Conservation (phyloP, 2,797 vertebrate species). For the Pangasius krempfi region DNA sequence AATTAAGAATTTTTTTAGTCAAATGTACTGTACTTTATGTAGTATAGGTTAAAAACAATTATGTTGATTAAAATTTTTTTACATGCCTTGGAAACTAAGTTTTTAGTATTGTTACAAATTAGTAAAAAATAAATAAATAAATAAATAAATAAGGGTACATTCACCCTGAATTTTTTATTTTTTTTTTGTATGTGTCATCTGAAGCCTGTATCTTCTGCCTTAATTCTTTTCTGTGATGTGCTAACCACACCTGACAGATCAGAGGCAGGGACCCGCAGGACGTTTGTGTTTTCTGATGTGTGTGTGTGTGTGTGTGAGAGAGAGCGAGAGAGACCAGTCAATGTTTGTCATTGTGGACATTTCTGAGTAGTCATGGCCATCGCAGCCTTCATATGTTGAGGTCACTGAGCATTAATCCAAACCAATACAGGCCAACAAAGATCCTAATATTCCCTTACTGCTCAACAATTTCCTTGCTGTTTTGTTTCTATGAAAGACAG, state of each 20-base stretch:
- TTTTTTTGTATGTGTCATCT: not conserved
- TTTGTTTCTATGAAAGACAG: not conserved
- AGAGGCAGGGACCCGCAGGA: constrained; percentile 35
- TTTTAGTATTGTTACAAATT: not conserved
- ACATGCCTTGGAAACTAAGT: not conserved
- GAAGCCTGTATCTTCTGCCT: constrained; percentile 4
- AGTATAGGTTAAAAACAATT: not conserved
- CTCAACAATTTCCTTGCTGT: not conserved
- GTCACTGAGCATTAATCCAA: constrained; percentile 44
- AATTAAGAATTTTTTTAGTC: not conserved
- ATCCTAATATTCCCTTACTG: not conserved
- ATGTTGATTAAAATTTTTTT: not conserved
- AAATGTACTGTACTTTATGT: not conserved
- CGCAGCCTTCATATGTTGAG: constrained; percentile 31
- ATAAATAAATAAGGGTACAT: not conserved
- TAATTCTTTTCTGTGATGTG: not conserved
- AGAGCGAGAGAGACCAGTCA: constrained; percentile 24
- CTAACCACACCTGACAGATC: constrained; percentile 50
- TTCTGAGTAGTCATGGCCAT: constrained; percentile 33
- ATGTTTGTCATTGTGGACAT: constrained; percentile 37
- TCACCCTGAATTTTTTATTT: not conserved
- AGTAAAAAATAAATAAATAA: not conserved
- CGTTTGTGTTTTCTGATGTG: constrained; percentile 31
- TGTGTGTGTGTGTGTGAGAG: constrained; percentile 23
- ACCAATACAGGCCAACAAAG: not conserved